phyloP scores from a whole-genome alignment of 1,140 invertebrate genomes.

The Lasioglossum albipes region DNA sequence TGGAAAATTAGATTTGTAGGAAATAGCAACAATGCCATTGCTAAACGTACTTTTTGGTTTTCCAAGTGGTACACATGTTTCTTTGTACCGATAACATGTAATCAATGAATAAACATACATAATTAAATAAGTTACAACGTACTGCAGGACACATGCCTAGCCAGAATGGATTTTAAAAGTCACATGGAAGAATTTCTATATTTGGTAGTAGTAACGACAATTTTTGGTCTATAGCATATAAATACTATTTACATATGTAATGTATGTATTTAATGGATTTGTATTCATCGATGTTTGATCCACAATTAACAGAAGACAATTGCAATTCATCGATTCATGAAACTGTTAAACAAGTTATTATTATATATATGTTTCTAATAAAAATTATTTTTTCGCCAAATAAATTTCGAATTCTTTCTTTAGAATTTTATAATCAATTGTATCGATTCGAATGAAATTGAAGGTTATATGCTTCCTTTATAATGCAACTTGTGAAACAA shows the following conservation, averaged over 20 bases:
- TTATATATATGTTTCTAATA: too few relatives aligned
- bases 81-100: constrained; percentile 3
- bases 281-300: not conserved
- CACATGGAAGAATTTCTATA: constrained; percentile 4
- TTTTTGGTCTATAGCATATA: too few relatives aligned
- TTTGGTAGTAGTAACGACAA: constrained; percentile 12
- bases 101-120: constrained; percentile 33
- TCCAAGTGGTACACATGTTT: not conserved
- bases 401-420: not conserved
- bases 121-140: constrained; percentile 43
- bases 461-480: not conserved
- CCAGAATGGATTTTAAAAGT: constrained; percentile 14
- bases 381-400: not conserved
- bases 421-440: not conserved
- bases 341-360: not conserved
- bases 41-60: constrained; percentile 27
- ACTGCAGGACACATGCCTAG: constrained; percentile 27
- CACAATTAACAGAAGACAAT: not conserved
- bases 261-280: not conserved
- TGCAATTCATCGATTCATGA: not conserved
- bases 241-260: not conserved
- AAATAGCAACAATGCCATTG: constrained; percentile 25
- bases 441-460: not conserved
- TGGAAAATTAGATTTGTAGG: constrained; percentile 19
- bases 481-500: too few relatives aligned